These are phyloP conservation scores for Falco biarmicus DNA, from an alignment of 2,797 vertebrate genomes.

Conservation along the genomic window DNA sequence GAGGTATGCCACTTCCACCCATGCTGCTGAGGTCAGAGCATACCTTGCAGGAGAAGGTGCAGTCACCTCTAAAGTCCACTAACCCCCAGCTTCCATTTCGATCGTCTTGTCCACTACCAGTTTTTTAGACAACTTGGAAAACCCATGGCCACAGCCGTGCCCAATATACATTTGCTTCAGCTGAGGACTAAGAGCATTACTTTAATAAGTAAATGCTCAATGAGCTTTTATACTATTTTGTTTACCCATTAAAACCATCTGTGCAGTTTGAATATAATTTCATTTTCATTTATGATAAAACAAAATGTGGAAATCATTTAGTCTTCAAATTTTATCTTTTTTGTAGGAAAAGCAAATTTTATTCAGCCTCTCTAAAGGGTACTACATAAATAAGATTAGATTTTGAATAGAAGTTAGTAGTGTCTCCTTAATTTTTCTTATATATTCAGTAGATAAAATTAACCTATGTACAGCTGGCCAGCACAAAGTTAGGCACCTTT, in stretches of 20 bases:
- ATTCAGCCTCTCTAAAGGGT: neutral
- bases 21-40: neutral
- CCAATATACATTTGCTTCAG: neutral
- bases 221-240: slow-evolving; percentile 21
- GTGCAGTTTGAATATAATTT: neutral
- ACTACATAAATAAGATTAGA: neutral
- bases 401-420: neutral
- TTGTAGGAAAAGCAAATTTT: neutral
- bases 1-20: neutral
- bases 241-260: slow-evolving; percentile 28
- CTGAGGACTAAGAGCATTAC: neutral
- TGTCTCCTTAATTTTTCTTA: neutral
- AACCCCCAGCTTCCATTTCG: neutral
- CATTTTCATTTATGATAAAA: slow-evolving; percentile 2
- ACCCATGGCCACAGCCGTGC: neutral
- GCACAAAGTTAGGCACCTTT: neutral
- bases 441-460: neutral
- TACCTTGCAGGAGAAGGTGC: neutral
- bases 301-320: neutral
- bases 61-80: neutral
- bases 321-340: neutral
- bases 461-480: neutral
- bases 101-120: neutral
- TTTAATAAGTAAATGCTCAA: neutral
- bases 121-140: neutral